A percentile compares a stretch with the other conserved stretches of the same genome.
phyloP scores from a whole-genome alignment of 2,888 invertebrate species.

The Andrena chrysosceles region DNA sequence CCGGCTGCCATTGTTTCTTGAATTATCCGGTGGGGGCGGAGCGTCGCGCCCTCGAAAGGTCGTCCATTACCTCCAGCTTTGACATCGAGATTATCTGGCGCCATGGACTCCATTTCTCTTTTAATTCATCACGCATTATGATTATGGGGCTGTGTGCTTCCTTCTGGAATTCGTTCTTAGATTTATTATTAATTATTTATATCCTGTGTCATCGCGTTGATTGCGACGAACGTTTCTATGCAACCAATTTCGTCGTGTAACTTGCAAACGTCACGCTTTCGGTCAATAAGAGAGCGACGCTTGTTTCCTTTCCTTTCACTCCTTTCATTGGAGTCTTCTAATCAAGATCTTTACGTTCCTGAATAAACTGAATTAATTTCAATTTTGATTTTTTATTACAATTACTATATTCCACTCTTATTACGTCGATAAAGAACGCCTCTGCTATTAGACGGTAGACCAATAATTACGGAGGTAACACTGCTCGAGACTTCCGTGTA shows the following conservation, averaged over 20 bases:
- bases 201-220: too few species aligned
- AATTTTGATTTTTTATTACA: too few species aligned
- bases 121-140: constrained; percentile 27
- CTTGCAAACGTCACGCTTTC: constrained; percentile 6
- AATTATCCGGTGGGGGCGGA: constrained; percentile 81
- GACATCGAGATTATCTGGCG: constrained; percentile 65
- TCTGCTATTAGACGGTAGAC: too few species aligned
- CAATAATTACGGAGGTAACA: neutral
- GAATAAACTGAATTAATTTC: too few species aligned
- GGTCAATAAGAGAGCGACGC: neutral
- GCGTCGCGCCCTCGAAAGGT: constrained; percentile 83
- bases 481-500: neutral
- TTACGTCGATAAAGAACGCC: too few species aligned
- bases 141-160: constrained; percentile 7
- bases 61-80: constrained; percentile 75
- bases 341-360: neutral
- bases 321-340: neutral
- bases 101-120: constrained; percentile 44
- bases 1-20: constrained; percentile 82
- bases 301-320: neutral
- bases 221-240: too few species aligned
- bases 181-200: too few species aligned
- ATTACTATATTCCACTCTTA: too few species aligned
- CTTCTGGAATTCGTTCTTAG: neutral
- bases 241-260: neutral